Conservation (phyloP, 2,888 invertebrate genomes). For the Ichneumoninae sp. region DNA sequence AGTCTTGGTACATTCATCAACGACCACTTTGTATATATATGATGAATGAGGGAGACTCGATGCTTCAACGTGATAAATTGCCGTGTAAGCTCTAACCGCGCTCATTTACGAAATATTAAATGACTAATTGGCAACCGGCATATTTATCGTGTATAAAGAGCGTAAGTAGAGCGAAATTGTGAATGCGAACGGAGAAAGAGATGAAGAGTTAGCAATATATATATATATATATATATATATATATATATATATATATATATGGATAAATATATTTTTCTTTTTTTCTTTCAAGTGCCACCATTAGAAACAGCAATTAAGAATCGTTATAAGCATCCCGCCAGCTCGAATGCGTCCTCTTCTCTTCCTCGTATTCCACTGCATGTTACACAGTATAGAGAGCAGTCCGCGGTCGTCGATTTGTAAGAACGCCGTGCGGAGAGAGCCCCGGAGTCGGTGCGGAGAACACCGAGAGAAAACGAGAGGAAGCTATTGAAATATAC, state of each 20-base stretch:
- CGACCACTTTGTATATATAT: not conserved
- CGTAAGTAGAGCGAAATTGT: constrained; percentile 1
- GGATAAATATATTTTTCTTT: not conserved
- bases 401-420: constrained; percentile 35
- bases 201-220: not conserved
- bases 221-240: not conserved
- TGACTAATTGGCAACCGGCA: constrained; percentile 28
- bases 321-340: constrained; percentile 16
- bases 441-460: constrained; percentile 4
- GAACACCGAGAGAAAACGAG: not conserved
- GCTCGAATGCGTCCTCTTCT: constrained; percentile 11
- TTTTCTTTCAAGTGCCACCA: constrained; percentile 22
- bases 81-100: constrained; percentile 1
- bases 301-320: constrained; percentile 53
- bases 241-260: constrained; percentile 12
- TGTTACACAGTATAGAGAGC: not conserved
- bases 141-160: constrained; percentile 14
- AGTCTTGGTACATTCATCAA: not conserved
- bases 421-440: constrained; percentile 15
- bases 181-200: constrained; percentile 20
- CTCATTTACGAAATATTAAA: constrained; percentile 17
- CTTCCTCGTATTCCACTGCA: constrained; percentile 1
- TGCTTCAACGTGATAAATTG: constrained; percentile 16
- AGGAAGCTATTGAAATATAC: constrained; percentile 39
- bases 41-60: not conserved